A percentile compares a stretch with the other conserved stretches of the same genome.
phyloP scores from a whole-genome alignment of 2,888 invertebrate species.

The Fragum whitleyi region DNA sequence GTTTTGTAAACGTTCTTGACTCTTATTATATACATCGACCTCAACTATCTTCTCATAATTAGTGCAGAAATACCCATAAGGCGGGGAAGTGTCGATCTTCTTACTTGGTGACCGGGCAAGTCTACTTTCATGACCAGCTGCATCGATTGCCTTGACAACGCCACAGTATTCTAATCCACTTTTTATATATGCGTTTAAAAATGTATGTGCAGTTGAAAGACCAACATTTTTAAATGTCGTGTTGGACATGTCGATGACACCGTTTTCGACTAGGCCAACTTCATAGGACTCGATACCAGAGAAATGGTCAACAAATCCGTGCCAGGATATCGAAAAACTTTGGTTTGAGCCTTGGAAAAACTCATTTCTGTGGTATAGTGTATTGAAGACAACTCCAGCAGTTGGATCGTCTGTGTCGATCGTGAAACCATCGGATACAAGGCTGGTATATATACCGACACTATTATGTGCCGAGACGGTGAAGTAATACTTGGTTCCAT shows the following conservation, averaged over 20 bases:
- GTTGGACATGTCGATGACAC: background rate
- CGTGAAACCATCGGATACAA: conserved; percentile 41
- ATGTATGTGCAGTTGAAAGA: conserved; percentile 19
- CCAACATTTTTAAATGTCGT: conserved; percentile 21
- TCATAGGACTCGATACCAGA: conserved; percentile 47
- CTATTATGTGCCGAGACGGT: conserved; percentile 42
- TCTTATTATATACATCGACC: background rate
- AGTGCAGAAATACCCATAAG: conserved; percentile 19
- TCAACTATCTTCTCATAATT: background rate
- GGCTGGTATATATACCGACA: conserved; percentile 34
- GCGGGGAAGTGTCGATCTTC: conserved; percentile 31
- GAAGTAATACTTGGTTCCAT: conserved; percentile 34
- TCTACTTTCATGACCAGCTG: conserved; percentile 32
- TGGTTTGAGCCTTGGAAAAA: conserved; percentile 45
- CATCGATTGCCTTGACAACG: conserved; percentile 41
- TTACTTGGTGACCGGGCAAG: background rate
- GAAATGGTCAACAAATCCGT: conserved; percentile 56
- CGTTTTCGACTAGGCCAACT: conserved; percentile 20
- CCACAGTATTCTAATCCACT: conserved; percentile 33
- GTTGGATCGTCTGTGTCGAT: conserved; percentile 57
- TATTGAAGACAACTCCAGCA: conserved; percentile 67
- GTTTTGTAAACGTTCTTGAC: background rate
- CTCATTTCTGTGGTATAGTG: conserved; percentile 45
- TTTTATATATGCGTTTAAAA: conserved; percentile 24
- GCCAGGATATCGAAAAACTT: conserved; percentile 46